These are phyloP conservation scores for Leptestheria dahalacensis DNA, from an alignment of 1,140 invertebrate species.

Conservation along the genomic window DNA sequence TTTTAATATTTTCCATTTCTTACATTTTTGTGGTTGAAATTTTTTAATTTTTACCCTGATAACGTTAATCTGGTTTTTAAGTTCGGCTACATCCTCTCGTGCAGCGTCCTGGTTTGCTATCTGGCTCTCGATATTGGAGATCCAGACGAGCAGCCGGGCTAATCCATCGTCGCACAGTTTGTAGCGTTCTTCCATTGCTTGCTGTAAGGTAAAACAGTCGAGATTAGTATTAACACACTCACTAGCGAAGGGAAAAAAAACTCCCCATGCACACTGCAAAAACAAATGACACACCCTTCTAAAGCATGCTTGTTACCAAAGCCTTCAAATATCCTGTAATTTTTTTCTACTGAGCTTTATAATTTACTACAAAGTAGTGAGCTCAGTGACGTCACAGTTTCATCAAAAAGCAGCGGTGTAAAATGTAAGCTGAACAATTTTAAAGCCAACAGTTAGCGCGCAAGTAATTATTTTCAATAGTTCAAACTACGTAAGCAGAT, in stretches of 20 bases:
- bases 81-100: slow-evolving; percentile 70
- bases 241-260: slow-evolving; percentile 1
- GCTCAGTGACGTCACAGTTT: too few species aligned
- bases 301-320: too few species aligned
- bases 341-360: too few species aligned
- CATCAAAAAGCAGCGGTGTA: too few species aligned
- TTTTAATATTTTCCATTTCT: too few species aligned
- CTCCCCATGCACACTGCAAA: background rate
- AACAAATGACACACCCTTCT: background rate
- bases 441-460: too few species aligned
- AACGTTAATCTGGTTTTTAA: slow-evolving; percentile 74
- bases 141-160: slow-evolving; percentile 71
- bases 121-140: slow-evolving; percentile 67
- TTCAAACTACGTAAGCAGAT: too few species aligned
- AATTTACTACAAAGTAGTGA: too few species aligned
- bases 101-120: slow-evolving; percentile 75
- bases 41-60: slow-evolving; percentile 46
- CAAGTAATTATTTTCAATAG: too few species aligned
- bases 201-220: slow-evolving; percentile 37
- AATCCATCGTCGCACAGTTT: slow-evolving; percentile 71
- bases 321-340: too few species aligned
- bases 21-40: too few species aligned
- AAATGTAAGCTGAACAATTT: too few species aligned
- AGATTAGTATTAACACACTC: background rate
- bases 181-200: slow-evolving; percentile 88